These are phyloP conservation scores for Gastrophysa polygoni DNA, from an alignment of 2,888 invertebrate species.

Conservation along the genomic window DNA sequence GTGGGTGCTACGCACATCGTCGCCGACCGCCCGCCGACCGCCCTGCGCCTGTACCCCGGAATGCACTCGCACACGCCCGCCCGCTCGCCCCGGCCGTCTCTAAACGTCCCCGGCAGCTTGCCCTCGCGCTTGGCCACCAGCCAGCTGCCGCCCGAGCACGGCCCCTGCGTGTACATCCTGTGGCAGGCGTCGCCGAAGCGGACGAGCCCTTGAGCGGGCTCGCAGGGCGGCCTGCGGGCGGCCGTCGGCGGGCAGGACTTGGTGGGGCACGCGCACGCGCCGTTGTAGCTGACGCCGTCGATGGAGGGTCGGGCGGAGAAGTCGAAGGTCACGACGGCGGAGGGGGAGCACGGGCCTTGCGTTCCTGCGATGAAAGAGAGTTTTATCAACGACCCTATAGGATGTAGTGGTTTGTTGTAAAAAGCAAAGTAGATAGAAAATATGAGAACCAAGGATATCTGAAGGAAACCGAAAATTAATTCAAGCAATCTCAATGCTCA, in stretches of 20 bases:
- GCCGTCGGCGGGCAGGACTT: slow-evolving; percentile 22
- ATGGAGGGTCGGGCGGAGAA: slow-evolving; percentile 77
- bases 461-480: no score
- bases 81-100: slow-evolving; percentile 37
- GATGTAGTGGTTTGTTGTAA: no score
- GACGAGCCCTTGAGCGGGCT: slow-evolving; percentile 63
- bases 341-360: slow-evolving; percentile 74
- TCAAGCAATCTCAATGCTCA: no score
- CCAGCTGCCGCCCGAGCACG: slow-evolving; percentile 76
- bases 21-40: slow-evolving; percentile 49
- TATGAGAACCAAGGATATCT: no score
- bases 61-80: slow-evolving; percentile 65
- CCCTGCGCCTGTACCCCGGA: slow-evolving; percentile 65
- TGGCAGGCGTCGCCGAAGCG: slow-evolving; percentile 74
- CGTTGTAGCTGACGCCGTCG: slow-evolving; percentile 83
- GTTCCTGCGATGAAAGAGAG: no score
- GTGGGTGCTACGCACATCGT: slow-evolving; percentile 67
- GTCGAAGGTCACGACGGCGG: slow-evolving; percentile 81
- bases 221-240: slow-evolving; percentile 36
- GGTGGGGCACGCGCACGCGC: slow-evolving; percentile 72
- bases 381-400: no score
- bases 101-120: slow-evolving; percentile 29
- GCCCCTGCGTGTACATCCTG: slow-evolving; percentile 77
- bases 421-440: no score
- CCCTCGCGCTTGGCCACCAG: slow-evolving; percentile 63